Percentiles rank a stretch among this genome's conserved stretches.
phyloP scores from a whole-genome alignment of 1,140 invertebrate genomes.

The Idris sp. region DNA sequence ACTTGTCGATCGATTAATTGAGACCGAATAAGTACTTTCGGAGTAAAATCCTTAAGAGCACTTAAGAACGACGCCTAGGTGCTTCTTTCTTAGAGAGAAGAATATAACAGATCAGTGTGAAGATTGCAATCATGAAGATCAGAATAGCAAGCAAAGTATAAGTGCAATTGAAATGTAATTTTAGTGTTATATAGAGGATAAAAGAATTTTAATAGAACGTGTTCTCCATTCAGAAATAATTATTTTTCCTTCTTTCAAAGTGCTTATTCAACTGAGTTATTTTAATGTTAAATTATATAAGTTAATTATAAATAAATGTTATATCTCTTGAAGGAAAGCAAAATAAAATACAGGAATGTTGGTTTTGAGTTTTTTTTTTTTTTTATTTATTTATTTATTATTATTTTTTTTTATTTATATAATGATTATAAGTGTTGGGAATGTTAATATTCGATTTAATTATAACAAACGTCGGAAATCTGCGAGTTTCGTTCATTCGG shows the following conservation, averaged over 20 bases:
- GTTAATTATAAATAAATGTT: too few relatives aligned
- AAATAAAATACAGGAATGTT: too few relatives aligned
- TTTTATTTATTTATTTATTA: too few relatives aligned
- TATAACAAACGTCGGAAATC: slow-evolving; percentile 55
- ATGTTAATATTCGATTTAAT: slow-evolving; percentile 53
- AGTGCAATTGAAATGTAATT: slow-evolving; percentile 47
- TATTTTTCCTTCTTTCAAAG: too few relatives aligned
- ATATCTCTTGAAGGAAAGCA: too few relatives aligned
- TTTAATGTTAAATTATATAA: too few relatives aligned
- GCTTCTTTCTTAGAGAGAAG: slow-evolving; percentile 45
- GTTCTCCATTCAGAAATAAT: too few relatives aligned
- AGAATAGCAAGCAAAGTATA: slow-evolving; percentile 36
- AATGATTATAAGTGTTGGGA: slow-evolving; percentile 21
- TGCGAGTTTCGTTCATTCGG: slow-evolving; percentile 63
- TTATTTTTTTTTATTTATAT: too few relatives aligned
- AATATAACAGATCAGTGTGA: slow-evolving; percentile 45
- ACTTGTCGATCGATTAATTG: slow-evolving; percentile 51
- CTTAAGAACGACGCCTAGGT: slow-evolving; percentile 30
- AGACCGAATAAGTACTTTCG: slow-evolving; percentile 43
- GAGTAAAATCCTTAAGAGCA: slow-evolving; percentile 44
- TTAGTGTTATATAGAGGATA: slow-evolving; percentile 21
- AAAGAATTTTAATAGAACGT: not conserved
- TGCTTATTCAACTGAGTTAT: too few relatives aligned
- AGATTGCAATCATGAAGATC: slow-evolving; percentile 42
- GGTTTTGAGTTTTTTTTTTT: too few relatives aligned